Percentiles rank a stretch among this genome's conserved stretches.
Conservation (phyloP, 2,113 vertebrate species). For the Oceanodroma tethys region DNA sequence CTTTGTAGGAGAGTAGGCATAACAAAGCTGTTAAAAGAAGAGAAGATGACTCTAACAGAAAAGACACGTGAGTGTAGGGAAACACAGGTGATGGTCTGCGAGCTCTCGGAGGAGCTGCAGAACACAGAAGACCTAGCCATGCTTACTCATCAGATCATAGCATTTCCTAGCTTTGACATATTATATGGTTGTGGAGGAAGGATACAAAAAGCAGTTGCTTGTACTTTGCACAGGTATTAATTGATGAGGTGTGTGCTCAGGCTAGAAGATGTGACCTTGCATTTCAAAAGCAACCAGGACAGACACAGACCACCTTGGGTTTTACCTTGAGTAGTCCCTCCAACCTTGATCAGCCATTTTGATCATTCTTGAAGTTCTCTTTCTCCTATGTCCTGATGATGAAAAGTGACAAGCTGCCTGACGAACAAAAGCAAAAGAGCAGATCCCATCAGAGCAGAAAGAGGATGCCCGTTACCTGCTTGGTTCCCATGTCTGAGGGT, state of each 20-base stretch:
- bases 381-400: not conserved
- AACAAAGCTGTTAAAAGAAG: not conserved
- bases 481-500: not conserved
- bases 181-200: not conserved
- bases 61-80: not conserved
- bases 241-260: not conserved
- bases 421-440: not conserved
- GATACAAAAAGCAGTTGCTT: not conserved
- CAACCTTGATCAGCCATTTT: not conserved
- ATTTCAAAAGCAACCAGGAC: not conserved
- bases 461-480: not conserved
- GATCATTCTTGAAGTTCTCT: not conserved
- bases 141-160: not conserved
- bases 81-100: not conserved
- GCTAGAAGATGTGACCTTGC: not conserved
- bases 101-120: not conserved
- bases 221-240: not conserved
- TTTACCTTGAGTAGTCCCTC: not conserved
- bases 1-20: not conserved
- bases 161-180: not conserved
- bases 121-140: not conserved
- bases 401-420: not conserved
- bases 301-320: not conserved
- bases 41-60: not conserved
- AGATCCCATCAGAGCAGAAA: not conserved